Evolutionary conservation across 2,888 invertebrate species (phyloP).

Genomic region (Limnephilus marmoratus): DNA sequence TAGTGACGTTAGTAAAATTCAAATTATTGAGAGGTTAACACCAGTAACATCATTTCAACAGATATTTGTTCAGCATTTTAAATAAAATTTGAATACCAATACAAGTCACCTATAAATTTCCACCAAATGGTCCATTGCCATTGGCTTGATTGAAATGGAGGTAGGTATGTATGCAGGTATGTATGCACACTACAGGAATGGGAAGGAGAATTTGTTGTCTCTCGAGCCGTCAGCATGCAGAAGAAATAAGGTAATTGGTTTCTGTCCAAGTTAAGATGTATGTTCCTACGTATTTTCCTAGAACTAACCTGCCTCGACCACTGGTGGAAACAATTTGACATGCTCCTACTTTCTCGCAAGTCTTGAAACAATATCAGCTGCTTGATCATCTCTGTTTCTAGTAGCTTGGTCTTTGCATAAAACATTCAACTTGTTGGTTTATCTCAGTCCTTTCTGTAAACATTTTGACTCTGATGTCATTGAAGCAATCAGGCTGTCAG

Average conservation of each 20-base stretch:
- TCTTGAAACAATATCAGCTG: slow-evolving; percentile 35
- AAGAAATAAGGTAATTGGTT: slow-evolving; percentile 68
- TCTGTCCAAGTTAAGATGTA: slow-evolving; percentile 68
- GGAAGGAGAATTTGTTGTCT: not conserved
- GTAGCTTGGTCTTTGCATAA: slow-evolving; percentile 47
- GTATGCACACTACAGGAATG: not conserved
- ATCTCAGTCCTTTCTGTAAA: slow-evolving; percentile 9
- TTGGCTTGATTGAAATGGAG: not conserved
- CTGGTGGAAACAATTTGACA: slow-evolving; percentile 46
- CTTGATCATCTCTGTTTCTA: slow-evolving; percentile 23
- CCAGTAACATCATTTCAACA: no score
- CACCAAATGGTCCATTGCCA: no score
- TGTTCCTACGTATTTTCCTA: slow-evolving; percentile 51
- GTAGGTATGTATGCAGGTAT: not conserved
- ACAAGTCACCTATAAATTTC: no score
- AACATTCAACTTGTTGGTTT: not conserved
- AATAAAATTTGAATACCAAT: no score
- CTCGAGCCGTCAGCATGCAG: not conserved
- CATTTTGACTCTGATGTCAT: slow-evolving; percentile 42
- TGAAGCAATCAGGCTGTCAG: slow-evolving; percentile 11
- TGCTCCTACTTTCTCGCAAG: slow-evolving; percentile 31
- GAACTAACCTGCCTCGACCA: slow-evolving; percentile 42
- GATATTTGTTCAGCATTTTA: no score
- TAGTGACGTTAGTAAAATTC: no score
- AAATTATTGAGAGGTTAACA: no score